Base-by-base conservation (phyloP, 2,113 vertebrate genomes). In the Arothron firmamentum region DNA sequence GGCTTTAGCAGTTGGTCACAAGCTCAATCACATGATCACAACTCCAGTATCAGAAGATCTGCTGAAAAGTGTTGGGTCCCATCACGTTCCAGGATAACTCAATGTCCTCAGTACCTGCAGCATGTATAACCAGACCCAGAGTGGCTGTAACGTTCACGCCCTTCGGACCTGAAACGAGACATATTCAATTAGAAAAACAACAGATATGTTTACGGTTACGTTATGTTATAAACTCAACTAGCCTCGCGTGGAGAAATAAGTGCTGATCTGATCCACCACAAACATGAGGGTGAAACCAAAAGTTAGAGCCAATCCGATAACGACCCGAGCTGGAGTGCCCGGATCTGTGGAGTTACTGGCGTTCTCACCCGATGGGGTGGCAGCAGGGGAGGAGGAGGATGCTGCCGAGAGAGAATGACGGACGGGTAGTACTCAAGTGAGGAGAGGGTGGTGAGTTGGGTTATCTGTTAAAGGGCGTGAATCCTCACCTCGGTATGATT, bases 261-360 rank as follows among this genome's bases (percentile, higher is more conserved):
- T 83, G 41, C 78, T 83, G 4, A 91, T 82, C 79, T 92, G 91
- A 71, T 93, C 90, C 17, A 92, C 88, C 3, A 89, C 67, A 74
- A 93, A 93, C 92, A 93, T 93, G 28, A 93, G 85, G 47, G 73
- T 88, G 78, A 93, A 93, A 2, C 92, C 92, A 0, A 84, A 64
- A 0, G 91, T 90, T 14, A 93, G 68, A 46, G 90, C 80, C 43
- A 89, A 31, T 3, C 92, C 90, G 1, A 92, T 92, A 57, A 90
- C 63, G 63, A 91, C 82, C 6, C 83, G 83, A 19, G 88, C 76
- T 3, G 89, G 77, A 5, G 42, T 50, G 17, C 70, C 66, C 42
- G 49, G 62, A 14, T 65, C 74, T 21, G 70, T 1, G 11, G 71
- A 43, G 0, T 57, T 43, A 1, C 69, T 85, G 38, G 34, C 16